Evolutionary conservation across 2,797 vertebrate genomes (phyloP).

Genomic region (Melanotaenia nigrans): DNA sequence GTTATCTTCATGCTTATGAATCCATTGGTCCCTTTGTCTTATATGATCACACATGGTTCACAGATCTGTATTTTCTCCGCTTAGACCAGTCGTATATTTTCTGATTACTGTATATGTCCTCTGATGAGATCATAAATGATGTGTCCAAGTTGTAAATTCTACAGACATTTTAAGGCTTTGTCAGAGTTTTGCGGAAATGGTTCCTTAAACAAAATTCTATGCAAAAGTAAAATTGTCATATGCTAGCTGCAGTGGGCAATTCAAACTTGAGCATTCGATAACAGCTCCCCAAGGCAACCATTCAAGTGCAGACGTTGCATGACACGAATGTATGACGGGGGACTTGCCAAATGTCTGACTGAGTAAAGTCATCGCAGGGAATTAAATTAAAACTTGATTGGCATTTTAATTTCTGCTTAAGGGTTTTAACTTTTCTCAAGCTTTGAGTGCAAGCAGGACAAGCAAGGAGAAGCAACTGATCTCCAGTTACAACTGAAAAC

Average conservation of each 20-base stretch:
- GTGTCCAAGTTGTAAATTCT: conserved; percentile 58
- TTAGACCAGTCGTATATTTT: conserved; percentile 37
- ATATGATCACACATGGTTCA: conserved; percentile 10
- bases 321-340: neutral
- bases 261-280: conserved; percentile 29
- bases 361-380: neutral
- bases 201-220: conserved; percentile 57
- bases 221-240: conserved; percentile 48
- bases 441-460: neutral
- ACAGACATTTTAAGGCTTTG: conserved; percentile 33
- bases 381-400: no score
- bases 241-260: conserved; percentile 37
- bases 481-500: neutral
- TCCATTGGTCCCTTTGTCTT: neutral
- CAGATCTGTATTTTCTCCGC: neutral
- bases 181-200: conserved; percentile 48
- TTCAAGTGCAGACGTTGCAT: neutral
- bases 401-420: neutral
- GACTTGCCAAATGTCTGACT: neutral
- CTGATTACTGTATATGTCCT: conserved; percentile 36
- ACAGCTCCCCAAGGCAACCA: neutral
- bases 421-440: neutral
- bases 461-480: neutral
- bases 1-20: neutral
- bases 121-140: conserved; percentile 46